These are phyloP conservation scores for Darevskia nairensis DNA, from an alignment of 2,797 vertebrate genomes.

Conservation along the genomic window DNA sequence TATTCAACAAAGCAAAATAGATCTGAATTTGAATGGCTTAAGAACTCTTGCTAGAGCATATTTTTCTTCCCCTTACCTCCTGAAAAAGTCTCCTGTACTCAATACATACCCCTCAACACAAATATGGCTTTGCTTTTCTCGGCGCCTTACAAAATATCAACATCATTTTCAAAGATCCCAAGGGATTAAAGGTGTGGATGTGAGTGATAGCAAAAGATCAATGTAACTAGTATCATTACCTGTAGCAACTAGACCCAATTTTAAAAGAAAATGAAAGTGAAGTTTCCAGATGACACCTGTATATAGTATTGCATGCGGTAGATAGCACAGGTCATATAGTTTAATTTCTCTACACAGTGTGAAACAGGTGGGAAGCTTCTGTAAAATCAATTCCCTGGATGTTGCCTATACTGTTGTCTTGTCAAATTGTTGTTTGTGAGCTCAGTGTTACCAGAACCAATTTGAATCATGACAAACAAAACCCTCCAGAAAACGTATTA, in stretches of 20 bases:
- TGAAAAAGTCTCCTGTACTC: not conserved
- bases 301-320: constrained; percentile 3
- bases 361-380: not conserved
- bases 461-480: not conserved
- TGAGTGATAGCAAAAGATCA: not conserved
- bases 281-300: not conserved
- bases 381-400: not conserved
- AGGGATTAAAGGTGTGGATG: not conserved
- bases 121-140: not conserved
- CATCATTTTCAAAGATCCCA: not conserved
- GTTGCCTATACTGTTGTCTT: not conserved
- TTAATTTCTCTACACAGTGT: constrained; percentile 19
- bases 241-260: constrained; percentile 3
- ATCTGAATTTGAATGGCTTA: not conserved
- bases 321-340: not conserved
- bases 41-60: not conserved
- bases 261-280: constrained; percentile 6
- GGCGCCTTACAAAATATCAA: not conserved
- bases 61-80: not conserved
- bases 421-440: not conserved
- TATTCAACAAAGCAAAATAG: not conserved
- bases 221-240: not conserved
- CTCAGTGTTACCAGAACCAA: not conserved
- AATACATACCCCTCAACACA: not conserved
- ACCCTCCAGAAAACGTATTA: not conserved